Base-by-base conservation (phyloP, 2,797 vertebrate species). In the Pampus argenteus region DNA sequence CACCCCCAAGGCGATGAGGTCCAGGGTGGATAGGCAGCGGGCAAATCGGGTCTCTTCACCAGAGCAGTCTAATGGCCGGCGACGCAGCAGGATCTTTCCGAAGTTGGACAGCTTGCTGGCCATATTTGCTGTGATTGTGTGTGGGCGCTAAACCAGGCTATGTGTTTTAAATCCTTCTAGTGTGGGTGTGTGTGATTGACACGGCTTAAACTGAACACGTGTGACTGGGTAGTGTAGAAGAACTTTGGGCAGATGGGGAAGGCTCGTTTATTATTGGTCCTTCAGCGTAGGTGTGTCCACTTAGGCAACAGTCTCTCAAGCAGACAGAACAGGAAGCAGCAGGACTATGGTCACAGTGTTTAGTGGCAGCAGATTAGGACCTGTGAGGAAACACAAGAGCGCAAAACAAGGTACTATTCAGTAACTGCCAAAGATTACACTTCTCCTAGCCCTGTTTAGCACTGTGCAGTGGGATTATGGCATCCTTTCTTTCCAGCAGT, bases 1-100 rank as follows among this genome's bases (percentile, higher is more conserved):
- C 67, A 99, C 97, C 0, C 98, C 98, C 23, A 99, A 85, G 11
- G 96, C 97, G 11, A 99, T 91, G 36, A 99, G 96, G 90, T 99
- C 98, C 76, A 99, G 79, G 0, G 96, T 98, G 92, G 95, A 96
- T 64, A 99, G 93, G 84, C 98, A 99, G 73, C 98, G 96, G 76
- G 95, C 94, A 0, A 99, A 96, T 10, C 91, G 94, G 0, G 96
- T 96, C 38, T 97, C 95, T 3, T 94, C 92, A 0, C 78, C 77
- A 4, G 89, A 94, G 60, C 79, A 82, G 84, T 97, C 93, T 58
- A 99, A 81, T 1, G 60, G 0, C 0, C 97, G 94, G 54, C 96
- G 96, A 11, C 97, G 96, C 71, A 98, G 91, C 78, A 99, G 90
- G 67, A 76, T 93, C 72, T 91, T 95, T 66, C 96, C 96, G 29